A percentile compares a stretch with the other conserved stretches of the same genome.
These are phyloP conservation scores for Cricetomys ansorgei DNA, from an alignment of 2,113 vertebrate genomes.

Conservation along the genomic window DNA sequence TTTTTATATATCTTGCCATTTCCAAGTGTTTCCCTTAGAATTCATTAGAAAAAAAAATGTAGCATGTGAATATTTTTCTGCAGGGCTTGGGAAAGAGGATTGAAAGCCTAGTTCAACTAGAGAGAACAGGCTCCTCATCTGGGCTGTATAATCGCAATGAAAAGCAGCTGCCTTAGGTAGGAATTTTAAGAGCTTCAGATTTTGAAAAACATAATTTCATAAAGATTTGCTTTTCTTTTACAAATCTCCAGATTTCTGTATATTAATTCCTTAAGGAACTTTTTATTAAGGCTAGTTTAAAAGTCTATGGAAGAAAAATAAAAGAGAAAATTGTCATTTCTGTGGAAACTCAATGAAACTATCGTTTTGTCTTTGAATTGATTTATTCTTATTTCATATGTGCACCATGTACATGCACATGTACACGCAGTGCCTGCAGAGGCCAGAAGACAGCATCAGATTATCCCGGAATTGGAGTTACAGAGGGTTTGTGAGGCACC, in stretches of 20 bases:
- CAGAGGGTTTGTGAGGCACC: background rate
- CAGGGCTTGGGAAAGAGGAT: background rate
- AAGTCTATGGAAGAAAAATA: background rate
- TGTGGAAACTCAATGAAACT: background rate
- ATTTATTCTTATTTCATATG: background rate
- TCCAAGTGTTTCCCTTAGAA: slow-evolving; percentile 15
- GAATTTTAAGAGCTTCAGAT: background rate
- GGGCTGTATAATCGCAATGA: background rate
- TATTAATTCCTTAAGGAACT: background rate
- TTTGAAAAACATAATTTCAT: background rate
- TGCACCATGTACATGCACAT: fast-evolving
- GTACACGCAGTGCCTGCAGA: background rate
- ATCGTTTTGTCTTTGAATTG: background rate
- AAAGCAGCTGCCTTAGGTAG: background rate
- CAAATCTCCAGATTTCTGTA: background rate
- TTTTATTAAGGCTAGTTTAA: slow-evolving; percentile 1
- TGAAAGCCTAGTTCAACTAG: background rate
- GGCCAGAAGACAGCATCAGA: background rate
- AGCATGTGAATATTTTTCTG: background rate
- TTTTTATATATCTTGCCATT: background rate
- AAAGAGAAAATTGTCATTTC: background rate
- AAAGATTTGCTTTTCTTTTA: slow-evolving; percentile 32
- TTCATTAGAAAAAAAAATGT: background rate
- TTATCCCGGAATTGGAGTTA: background rate
- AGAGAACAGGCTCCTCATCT: background rate